phyloP scores from a whole-genome alignment of 2,797 vertebrate genomes.

The Gymnothorax javanicus region DNA sequence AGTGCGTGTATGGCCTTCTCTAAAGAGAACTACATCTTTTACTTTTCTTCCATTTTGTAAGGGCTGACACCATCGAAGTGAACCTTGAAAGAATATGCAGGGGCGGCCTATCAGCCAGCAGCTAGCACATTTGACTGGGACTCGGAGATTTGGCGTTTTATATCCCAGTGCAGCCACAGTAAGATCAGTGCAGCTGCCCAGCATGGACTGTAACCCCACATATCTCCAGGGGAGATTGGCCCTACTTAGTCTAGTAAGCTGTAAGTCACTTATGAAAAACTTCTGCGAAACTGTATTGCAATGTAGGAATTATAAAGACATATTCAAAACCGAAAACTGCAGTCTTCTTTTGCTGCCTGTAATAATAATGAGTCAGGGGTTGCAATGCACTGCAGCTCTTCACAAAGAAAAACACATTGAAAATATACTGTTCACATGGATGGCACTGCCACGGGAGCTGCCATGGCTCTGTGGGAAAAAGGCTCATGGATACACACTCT shows the following conservation, averaged over 20 bases:
- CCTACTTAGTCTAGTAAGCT: too few species aligned
- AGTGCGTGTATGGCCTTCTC: not conserved
- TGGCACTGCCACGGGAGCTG: constrained; percentile 1
- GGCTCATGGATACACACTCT: constrained; percentile 13
- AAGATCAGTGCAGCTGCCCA: too few species aligned
- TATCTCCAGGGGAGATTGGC: too few species aligned
- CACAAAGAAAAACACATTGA: constrained; percentile 9
- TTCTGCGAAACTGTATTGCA: too few species aligned
- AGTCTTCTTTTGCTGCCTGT: not conserved
- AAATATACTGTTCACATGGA: constrained; percentile 12
- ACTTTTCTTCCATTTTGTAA: not conserved
- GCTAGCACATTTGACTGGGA: too few species aligned
- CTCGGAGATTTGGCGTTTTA: too few species aligned
- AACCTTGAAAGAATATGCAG: not conserved
- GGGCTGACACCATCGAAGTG: not conserved
- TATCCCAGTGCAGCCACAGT: too few species aligned
- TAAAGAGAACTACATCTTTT: not conserved
- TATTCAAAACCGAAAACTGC: not conserved
- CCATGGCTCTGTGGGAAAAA: not conserved
- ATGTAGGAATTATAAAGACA: too few species aligned
- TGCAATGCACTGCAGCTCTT: constrained; percentile 24
- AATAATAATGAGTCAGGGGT: constrained; percentile 4
- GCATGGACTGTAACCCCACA: too few species aligned
- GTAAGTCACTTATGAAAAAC: too few species aligned
- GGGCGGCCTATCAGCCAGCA: too few species aligned